phyloP scores from a whole-genome alignment of 2,888 invertebrate genomes.

The Drosophila lacicola region DNA sequence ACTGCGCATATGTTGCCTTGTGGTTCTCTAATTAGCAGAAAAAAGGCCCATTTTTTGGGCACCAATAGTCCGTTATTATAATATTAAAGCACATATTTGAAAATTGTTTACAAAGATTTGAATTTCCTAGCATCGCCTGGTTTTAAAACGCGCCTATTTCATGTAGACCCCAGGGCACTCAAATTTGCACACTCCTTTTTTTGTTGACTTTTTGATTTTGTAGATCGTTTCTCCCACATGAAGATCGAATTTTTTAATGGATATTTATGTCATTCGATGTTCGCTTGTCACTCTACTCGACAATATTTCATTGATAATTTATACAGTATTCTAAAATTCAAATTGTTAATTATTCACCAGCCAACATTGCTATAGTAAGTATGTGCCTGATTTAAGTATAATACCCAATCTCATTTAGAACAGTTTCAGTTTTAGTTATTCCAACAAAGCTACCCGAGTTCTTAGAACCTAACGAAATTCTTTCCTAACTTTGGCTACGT shows the following conservation, averaged over 20 bases:
- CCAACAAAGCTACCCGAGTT: not conserved
- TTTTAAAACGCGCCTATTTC: no score
- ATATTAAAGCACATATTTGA: not conserved
- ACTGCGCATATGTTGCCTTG: constrained; percentile 32
- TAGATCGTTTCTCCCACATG: no score
- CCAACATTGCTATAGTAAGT: not conserved
- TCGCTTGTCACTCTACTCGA: not conserved
- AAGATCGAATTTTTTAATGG: no score
- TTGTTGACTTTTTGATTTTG: no score
- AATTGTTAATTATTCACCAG: not conserved
- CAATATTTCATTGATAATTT: constrained; percentile 9
- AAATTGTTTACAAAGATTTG: no score
- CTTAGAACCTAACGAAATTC: not conserved
- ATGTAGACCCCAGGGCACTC: no score
- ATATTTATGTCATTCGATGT: not conserved
- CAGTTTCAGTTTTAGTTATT: no score
- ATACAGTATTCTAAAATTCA: not conserved
- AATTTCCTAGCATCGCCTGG: no score
- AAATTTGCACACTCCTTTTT: no score
- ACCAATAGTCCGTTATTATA: not conserved
- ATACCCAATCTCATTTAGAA: not conserved
- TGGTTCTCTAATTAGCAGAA: constrained; percentile 31
- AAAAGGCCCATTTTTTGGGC: not conserved
- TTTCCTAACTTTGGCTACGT: not conserved
- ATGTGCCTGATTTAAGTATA: no score